Percentiles rank a stretch among this genome's conserved stretches.
These are phyloP conservation scores for Ochropleura plecta DNA, from an alignment of 2,888 invertebrate species.

Conservation along the genomic window DNA sequence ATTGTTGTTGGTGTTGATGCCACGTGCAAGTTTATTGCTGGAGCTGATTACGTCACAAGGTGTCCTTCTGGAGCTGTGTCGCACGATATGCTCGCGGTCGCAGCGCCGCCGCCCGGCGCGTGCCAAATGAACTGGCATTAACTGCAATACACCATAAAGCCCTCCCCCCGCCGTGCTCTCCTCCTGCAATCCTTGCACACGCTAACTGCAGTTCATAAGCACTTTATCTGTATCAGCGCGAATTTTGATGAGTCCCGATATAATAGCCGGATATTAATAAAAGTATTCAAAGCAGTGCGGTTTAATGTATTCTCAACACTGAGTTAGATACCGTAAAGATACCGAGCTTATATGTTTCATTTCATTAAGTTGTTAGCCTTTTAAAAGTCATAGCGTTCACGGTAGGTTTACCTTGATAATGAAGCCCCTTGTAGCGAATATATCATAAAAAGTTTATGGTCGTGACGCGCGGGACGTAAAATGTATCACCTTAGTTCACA, in stretches of 20 bases:
- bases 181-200: slow-evolving; percentile 2
- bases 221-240: slow-evolving; percentile 29
- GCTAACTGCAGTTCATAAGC: slow-evolving; percentile 24
- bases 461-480: slow-evolving; percentile 3
- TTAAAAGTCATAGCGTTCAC: not conserved
- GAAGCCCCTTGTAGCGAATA: slow-evolving; percentile 5
- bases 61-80: slow-evolving; percentile 27
- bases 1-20: not conserved
- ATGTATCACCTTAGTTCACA: slow-evolving; percentile 13
- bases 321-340: not conserved
- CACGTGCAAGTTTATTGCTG: not conserved
- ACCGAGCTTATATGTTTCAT: not conserved
- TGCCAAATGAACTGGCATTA: slow-evolving; percentile 78
- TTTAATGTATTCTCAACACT: not conserved
- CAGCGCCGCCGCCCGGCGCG: slow-evolving; percentile 34
- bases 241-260: slow-evolving; percentile 3
- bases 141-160: slow-evolving; percentile 62
- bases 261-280: not conserved
- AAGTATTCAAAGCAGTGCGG: not conserved
- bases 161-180: slow-evolving; percentile 19
- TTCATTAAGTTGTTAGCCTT: not conserved
- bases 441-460: slow-evolving; percentile 24
- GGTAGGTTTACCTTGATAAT: slow-evolving; percentile 9
- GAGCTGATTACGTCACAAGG: not conserved
- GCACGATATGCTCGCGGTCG: slow-evolving; percentile 14